Evolutionary conservation across 2,113 vertebrate species (phyloP).

Genomic region (Taurulus bubalis): DNA sequence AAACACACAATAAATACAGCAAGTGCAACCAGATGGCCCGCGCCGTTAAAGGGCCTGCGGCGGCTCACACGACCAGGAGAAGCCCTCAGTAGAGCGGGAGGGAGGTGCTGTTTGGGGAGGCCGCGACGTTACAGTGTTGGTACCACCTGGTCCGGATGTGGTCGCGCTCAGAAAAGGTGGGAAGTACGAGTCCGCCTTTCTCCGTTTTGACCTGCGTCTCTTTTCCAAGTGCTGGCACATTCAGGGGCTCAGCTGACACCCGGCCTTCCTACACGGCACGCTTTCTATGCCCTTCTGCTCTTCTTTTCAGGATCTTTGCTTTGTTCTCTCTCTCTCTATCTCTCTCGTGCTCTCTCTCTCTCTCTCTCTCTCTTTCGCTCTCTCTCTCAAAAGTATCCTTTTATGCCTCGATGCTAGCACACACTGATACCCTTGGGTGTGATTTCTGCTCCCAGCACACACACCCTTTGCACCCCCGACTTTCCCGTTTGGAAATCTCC

Average conservation of each 20-base stretch:
- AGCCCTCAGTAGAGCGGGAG: background rate
- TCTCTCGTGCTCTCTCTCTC: background rate
- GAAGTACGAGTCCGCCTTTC: background rate
- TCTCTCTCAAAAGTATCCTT: background rate
- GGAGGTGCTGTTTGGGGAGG: background rate
- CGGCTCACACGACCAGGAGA: background rate
- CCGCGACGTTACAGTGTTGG: background rate
- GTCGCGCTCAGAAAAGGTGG: background rate
- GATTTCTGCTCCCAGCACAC: slow-evolving; percentile 14
- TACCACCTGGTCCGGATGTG: background rate
- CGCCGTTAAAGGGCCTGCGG: background rate
- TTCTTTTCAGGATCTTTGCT: slow-evolving; percentile 4
- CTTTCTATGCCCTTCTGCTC: slow-evolving; percentile 56
- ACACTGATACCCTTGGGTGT: background rate
- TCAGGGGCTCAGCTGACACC: slow-evolving; percentile 51
- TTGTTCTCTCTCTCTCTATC: background rate
- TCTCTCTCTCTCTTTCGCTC: background rate
- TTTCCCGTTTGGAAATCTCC: slow-evolving; percentile 60
- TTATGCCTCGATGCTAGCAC: background rate
- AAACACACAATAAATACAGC: background rate
- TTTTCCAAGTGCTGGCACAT: background rate
- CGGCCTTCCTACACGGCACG: slow-evolving; percentile 35
- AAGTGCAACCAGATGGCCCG: background rate
- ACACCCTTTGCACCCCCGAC: slow-evolving; percentile 44
- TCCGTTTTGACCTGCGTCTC: background rate